These are phyloP conservation scores for Stramonita haemastoma DNA, from an alignment of 2,888 invertebrate species.

Conservation along the genomic window DNA sequence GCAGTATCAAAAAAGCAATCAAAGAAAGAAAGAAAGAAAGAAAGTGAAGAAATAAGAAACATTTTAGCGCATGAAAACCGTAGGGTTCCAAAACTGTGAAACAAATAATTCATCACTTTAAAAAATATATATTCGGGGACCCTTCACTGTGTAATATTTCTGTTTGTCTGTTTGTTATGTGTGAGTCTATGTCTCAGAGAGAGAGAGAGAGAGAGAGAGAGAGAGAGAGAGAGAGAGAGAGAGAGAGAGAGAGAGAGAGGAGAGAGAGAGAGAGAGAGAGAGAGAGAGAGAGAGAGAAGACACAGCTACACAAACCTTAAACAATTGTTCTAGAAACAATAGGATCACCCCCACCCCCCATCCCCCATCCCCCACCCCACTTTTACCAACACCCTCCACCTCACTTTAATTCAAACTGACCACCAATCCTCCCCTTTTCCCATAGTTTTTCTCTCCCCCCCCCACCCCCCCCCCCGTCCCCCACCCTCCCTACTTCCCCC, in stretches of 20 bases:
- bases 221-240: background rate
- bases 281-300: background rate
- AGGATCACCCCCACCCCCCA: background rate
- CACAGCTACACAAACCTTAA: no score
- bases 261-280: background rate
- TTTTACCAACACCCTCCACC: no score
- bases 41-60: no score
- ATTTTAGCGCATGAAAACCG: no score
- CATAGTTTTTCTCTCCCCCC: background rate
- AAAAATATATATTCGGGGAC: no score
- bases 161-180: no score
- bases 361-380: background rate
- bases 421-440: background rate
- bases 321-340: background rate
- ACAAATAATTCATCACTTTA: no score
- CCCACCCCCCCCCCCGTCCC: background rate
- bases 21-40: no score
- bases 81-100: no score
- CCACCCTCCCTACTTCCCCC: background rate
- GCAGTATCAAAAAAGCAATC: no score
- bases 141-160: no score
- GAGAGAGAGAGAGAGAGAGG: background rate
- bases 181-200: no score
- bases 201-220: slow-evolving; percentile 5
- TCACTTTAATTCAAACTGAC: background rate